Base-by-base conservation (phyloP, 2,797 vertebrate species). In the Xiphophorus birchmanni region DNA sequence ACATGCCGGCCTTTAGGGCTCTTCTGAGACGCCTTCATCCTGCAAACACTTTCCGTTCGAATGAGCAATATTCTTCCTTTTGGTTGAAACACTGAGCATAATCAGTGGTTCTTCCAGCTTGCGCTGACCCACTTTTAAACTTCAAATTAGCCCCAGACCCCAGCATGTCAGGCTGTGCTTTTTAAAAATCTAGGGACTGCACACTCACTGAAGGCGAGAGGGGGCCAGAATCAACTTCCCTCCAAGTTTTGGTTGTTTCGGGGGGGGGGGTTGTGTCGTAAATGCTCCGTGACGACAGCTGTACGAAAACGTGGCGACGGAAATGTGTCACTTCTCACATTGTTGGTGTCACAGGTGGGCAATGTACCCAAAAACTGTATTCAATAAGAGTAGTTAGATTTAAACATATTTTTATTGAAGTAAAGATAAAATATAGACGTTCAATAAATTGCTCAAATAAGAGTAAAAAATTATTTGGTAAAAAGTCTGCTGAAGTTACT, bases 321-420 rank as follows among this genome's bases (percentile, higher is more conserved):
- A 93, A 94, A 91, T 84, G 87, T 93, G 89, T 90, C 83, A 92
- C 91, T 92, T 92, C 89, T 95, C 91, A 93, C 86, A 47, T 89
- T 89, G 94, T 93, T 89, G 87, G 90, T 74, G 89, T 87, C 8
- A 10, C 21, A 26, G 50, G 50, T 23, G 21, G 50, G 50, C 21
- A 52, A 0, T 23, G 50, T 54, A 3, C 50, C 50, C 8, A 26
- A 54, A 9, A 54, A 54, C 50, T 54, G 21, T 54, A 2, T 54
- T 54, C 21, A 10, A 54, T 54, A 23, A 54, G 52, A 54, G 23
- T 23, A 3, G 8, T 54, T 54, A 23, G 52, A 54, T 26, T 54
- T 26, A 26, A 54, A 54, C 8, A 26, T 26, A 23, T 54, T 54
- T 54, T 54, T 54, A 26, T 54, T 26, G 21, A 54, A 26, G 21